Percentiles rank a stretch among this genome's conserved stretches.
These are phyloP conservation scores for Zaprionus camerounensis DNA, from an alignment of 1,140 invertebrate genomes.

Conservation along the genomic window DNA sequence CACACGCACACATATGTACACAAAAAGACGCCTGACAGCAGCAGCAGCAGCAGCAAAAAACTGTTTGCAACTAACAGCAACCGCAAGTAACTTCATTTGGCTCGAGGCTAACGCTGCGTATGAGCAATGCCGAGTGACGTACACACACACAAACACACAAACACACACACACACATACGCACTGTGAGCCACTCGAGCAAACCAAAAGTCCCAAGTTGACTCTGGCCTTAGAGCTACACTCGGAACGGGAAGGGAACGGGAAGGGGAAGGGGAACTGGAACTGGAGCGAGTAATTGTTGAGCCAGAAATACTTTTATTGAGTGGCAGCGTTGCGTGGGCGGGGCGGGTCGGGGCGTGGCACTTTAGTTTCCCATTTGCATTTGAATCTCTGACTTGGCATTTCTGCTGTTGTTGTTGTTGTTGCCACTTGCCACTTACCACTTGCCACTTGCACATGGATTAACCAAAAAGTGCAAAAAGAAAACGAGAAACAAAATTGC, in stretches of 20 bases:
- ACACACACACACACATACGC: not conserved
- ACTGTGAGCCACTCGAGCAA: conserved; percentile 18
- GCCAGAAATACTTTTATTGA: conserved; percentile 1
- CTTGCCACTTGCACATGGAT: not conserved
- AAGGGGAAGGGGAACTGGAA: conserved; percentile 15
- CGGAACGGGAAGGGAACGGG: not conserved
- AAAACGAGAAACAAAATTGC: not conserved
- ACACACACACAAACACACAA: not conserved
- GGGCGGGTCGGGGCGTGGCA: not conserved
- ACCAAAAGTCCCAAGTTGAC: conserved; percentile 16
- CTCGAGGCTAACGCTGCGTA: conserved; percentile 64
- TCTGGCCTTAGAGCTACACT: conserved; percentile 23
- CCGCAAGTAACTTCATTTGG: conserved; percentile 74
- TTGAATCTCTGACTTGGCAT: not conserved
- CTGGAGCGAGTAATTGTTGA: conserved; percentile 3
- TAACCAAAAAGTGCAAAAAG: not conserved
- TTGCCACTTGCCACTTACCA: not conserved
- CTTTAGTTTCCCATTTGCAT: conserved; percentile 7
- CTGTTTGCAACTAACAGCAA: conserved; percentile 42
- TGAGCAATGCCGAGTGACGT: conserved; percentile 61
- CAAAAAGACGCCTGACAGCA: conserved; percentile 49
- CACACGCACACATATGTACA: conserved; percentile 37
- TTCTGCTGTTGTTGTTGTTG: not conserved
- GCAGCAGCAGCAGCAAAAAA: conserved; percentile 24
- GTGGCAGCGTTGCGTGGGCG: not conserved